phyloP scores from a whole-genome alignment of 2,888 invertebrate genomes.

The Lasiommata megera region DNA sequence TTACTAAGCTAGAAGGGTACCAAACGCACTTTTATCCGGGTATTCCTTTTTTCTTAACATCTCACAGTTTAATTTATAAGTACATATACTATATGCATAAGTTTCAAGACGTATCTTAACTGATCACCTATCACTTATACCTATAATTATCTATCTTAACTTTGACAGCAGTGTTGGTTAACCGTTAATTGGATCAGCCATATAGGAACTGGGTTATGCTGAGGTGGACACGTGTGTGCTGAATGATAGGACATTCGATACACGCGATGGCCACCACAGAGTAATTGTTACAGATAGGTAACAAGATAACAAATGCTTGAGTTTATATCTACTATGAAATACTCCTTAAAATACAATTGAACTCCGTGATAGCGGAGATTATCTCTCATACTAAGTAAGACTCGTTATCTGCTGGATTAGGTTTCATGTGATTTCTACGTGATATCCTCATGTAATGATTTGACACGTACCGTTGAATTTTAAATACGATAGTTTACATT shows the following conservation, averaged over 20 bases:
- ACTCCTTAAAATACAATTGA: constrained; percentile 15
- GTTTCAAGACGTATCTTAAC: no score
- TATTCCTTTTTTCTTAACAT: no score
- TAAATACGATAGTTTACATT: no score
- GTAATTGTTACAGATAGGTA: constrained; percentile 4
- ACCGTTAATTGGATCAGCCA: no score
- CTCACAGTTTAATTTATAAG: no score
- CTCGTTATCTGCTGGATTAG: constrained; percentile 8
- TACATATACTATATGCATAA: no score
- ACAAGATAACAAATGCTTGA: neutral
- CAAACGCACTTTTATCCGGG: no score
- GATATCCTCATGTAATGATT: neutral
- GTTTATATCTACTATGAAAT: constrained; percentile 4
- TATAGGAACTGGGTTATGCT: neutral
- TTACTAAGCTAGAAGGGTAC: no score
- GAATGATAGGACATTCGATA: constrained; percentile 23
- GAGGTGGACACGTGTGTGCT: constrained; percentile 17
- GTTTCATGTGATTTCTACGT: constrained; percentile 15
- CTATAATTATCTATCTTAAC: no score
- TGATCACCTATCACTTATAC: no score
- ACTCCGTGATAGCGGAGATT: constrained; percentile 6
- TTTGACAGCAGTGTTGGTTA: no score
- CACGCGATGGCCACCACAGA: constrained; percentile 24
- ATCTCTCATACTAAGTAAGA: constrained; percentile 12
- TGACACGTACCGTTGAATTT: no score